These are phyloP conservation scores for Formica aserva DNA, from an alignment of 2,888 invertebrate genomes.

Conservation along the genomic window DNA sequence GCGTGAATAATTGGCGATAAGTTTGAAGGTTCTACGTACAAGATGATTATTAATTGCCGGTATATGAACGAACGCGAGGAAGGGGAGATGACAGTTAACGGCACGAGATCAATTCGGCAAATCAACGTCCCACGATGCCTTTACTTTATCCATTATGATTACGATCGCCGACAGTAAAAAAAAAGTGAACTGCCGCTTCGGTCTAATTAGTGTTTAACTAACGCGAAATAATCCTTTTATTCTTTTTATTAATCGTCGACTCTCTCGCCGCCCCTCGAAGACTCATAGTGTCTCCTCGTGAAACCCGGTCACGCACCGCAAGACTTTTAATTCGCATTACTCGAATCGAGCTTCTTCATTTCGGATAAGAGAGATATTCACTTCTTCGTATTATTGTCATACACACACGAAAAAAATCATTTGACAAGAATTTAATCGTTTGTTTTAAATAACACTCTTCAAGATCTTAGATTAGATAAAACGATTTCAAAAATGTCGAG, in stretches of 20 bases:
- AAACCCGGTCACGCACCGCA: slow-evolving; percentile 22
- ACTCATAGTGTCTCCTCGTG: slow-evolving; percentile 51
- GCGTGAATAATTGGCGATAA: slow-evolving; percentile 22
- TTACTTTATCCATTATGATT: slow-evolving; percentile 58
- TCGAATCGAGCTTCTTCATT: neutral
- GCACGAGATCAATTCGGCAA: slow-evolving; percentile 52
- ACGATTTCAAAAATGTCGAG: neutral
- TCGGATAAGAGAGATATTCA: neutral
- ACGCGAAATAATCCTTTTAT: slow-evolving; percentile 66
- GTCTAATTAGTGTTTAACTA: slow-evolving; percentile 75
- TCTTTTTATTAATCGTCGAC: slow-evolving; percentile 57
- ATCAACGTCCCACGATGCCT: slow-evolving; percentile 58
- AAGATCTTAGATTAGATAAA: neutral
- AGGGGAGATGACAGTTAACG: neutral
- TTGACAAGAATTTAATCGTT: neutral
- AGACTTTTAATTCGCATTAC: slow-evolving; percentile 10
- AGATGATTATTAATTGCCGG: slow-evolving; percentile 44
- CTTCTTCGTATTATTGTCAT: neutral
- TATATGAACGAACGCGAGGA: slow-evolving; percentile 31
- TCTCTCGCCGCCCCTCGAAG: slow-evolving; percentile 58
- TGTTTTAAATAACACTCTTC: neutral
- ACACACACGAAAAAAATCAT: neutral
- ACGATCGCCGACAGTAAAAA: slow-evolving; percentile 55
- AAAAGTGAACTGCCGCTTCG: slow-evolving; percentile 60
- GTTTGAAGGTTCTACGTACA: neutral